phyloP scores from a whole-genome alignment of 2,888 invertebrate genomes.

The Ceraclea dissimilis region DNA sequence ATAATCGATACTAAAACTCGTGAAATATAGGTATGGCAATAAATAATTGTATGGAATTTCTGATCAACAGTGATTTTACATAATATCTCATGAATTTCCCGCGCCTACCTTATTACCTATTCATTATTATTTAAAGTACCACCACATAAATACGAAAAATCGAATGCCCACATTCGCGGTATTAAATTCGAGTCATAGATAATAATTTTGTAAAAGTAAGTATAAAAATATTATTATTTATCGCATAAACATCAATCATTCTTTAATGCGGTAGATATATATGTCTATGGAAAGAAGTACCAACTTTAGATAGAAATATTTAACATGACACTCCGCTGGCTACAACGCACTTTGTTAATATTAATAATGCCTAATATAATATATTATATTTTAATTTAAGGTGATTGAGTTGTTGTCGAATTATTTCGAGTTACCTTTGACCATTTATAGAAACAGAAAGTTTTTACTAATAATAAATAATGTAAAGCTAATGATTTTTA shows the following conservation, averaged over 20 bases:
- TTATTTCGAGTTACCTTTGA: neutral
- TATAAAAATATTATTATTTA: too few relatives aligned
- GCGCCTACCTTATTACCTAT: too few relatives aligned
- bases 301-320: neutral
- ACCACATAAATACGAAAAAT: too few relatives aligned
- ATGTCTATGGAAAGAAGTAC: neutral
- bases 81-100: too few relatives aligned
- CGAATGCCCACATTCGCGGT: too few relatives aligned
- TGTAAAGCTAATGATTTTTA: neutral
- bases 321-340: neutral
- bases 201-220: too few relatives aligned
- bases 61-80: too few relatives aligned
- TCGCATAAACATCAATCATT: neutral
- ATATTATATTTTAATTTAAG: neutral
- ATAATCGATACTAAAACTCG: too few relatives aligned
- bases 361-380: neutral
- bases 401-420: neutral
- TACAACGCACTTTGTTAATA: neutral
- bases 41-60: too few relatives aligned
- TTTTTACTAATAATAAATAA: neutral
- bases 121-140: too few relatives aligned
- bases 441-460: constrained; percentile 1
- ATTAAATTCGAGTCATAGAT: too few relatives aligned
- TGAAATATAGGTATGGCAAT: too few relatives aligned
- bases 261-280: neutral